Evolutionary conservation across 2,797 vertebrate species (phyloP), one percentile per base, ranked within the genome.

Genomic region (Diglossa cyanea): DNA sequence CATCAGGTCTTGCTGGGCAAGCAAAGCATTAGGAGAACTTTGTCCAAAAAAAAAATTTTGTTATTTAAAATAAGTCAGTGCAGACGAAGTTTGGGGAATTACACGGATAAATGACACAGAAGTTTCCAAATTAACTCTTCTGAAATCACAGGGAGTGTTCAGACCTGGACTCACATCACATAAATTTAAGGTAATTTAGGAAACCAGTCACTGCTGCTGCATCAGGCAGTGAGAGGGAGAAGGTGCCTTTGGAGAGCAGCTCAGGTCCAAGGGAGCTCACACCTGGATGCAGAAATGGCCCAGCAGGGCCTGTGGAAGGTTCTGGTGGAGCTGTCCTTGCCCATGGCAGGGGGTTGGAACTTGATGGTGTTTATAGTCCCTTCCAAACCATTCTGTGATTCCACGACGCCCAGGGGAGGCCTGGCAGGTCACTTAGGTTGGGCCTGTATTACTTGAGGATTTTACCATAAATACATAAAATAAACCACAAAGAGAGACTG

Each of bases 71-170:
- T 11, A 55, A 81, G 81, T 21, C 35, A 25, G 19, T 1, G 9
- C 28, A 72, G 70, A 2, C 18, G 39, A 58, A 21, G 15, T 28
- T 44, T n/a, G 20, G 50, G 50, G 50, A 84, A 53, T 58, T 30
- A 60, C 17, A 54, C 7, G n/a, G 42, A 9, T 11, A 58, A 90
- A n/a, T 0, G 0, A 53, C 1, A 3, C 1, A 65, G 14, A 58
- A 7, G 2, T 70, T 86, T 86, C 30, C 31, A 60, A 23, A 73
- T 39, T 50, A 73, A 53, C 40, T 53, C 51, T 1, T 31, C 51
- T 31, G 30, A 31, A 5, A 28, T 13, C 21, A 11, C 65, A 23
- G 35, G 6, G n/a, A 81, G 17, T 4, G 13, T 33, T 86, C 39
- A 62, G 58, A 39, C 8, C 39, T 72, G 35, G n/a, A 80, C 42